A percentile compares a stretch with the other conserved stretches of the same genome.
Evolutionary conservation across 2,888 invertebrate genomes (phyloP).

Genomic region (Phortica okadai): DNA sequence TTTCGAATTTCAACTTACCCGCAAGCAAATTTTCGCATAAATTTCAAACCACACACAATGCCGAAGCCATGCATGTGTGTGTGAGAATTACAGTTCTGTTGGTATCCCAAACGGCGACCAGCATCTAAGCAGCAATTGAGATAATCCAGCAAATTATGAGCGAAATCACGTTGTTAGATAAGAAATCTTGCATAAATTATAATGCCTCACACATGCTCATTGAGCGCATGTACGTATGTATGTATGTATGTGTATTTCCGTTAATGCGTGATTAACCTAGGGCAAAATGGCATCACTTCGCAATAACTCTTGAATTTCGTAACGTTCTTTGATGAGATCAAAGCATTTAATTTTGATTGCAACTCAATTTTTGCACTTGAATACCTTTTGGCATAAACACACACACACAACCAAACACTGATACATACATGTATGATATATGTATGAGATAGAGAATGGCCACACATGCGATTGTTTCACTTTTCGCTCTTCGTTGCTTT

Average conservation of each 20-base stretch:
- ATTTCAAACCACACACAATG: neutral
- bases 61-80: neutral
- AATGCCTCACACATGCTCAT: neutral
- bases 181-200: slow-evolving; percentile 34
- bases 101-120: neutral
- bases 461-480: neutral
- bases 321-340: neutral
- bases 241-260: neutral
- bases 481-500: neutral
- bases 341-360: neutral
- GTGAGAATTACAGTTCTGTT: neutral
- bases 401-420: neutral
- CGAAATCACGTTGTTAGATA: slow-evolving; percentile 34
- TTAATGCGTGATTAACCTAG: neutral
- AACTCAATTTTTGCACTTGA: slow-evolving; percentile 23
- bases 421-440: neutral
- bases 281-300: neutral
- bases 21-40: slow-evolving; percentile 17
- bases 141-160: slow-evolving; percentile 38
- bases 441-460: neutral
- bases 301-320: neutral
- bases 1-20: slow-evolving; percentile 16
- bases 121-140: slow-evolving; percentile 20
- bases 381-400: slow-evolving; percentile 4
- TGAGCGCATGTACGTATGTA: neutral